phyloP scores from a whole-genome alignment of 2,888 invertebrate species.

The Keiferia lycopersicella region DNA sequence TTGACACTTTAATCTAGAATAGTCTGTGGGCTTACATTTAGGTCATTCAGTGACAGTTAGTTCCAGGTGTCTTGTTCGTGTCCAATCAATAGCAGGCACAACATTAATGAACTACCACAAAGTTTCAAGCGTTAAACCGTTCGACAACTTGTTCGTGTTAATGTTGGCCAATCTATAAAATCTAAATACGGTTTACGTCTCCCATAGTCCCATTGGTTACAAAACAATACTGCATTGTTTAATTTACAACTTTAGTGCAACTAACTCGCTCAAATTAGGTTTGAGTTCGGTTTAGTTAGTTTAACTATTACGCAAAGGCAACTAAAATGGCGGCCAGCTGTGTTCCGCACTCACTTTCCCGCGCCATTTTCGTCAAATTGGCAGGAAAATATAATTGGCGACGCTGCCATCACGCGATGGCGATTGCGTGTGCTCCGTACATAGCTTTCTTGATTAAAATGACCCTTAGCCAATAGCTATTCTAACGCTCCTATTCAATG shows the following conservation, averaged over 20 bases:
- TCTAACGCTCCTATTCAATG: slow-evolving; percentile 5
- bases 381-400: slow-evolving; percentile 56
- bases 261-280: slow-evolving; percentile 55
- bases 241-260: slow-evolving; percentile 56
- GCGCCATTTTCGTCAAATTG: slow-evolving; percentile 66
- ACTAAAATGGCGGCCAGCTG: slow-evolving; percentile 56
- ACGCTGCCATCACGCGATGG: slow-evolving; percentile 55
- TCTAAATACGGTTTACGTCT: slow-evolving; percentile 21
- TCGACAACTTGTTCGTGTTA: slow-evolving; percentile 5
- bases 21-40: not conserved
- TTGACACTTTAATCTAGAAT: not conserved
- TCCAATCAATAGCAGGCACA: not conserved
- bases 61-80: slow-evolving; percentile 2
- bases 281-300: slow-evolving; percentile 39
- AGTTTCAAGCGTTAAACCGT: not conserved
- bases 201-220: slow-evolving; percentile 15
- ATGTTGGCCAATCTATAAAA: slow-evolving; percentile 20
- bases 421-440: slow-evolving; percentile 53
- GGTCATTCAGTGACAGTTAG: slow-evolving; percentile 1
- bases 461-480: slow-evolving; percentile 28
- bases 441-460: slow-evolving; percentile 34
- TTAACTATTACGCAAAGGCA: slow-evolving; percentile 54
- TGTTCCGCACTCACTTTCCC: slow-evolving; percentile 51
- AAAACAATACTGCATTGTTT: slow-evolving; percentile 51
- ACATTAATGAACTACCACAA: slow-evolving; percentile 1